Evolutionary conservation across 2,888 invertebrate genomes (phyloP).

Genomic region (Latrodectus elegans): DNA sequence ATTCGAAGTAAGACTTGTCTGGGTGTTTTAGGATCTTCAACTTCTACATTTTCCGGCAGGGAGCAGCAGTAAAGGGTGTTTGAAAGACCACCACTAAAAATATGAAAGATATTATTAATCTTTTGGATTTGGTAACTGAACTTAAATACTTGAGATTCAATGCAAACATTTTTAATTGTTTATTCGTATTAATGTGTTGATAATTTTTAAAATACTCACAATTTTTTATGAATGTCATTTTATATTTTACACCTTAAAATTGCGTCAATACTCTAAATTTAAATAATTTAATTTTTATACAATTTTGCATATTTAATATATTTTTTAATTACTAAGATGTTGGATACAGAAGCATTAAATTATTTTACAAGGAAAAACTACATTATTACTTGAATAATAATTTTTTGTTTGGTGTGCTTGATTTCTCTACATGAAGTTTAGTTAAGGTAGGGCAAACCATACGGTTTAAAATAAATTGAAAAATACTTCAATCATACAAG

Average conservation of each 20-base stretch:
- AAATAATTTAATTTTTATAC: no score
- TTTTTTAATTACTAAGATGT: no score
- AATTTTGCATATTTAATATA: no score
- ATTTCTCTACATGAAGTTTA: no score
- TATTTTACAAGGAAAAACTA: no score
- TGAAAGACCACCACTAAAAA: slow-evolving; percentile 92
- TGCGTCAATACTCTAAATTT: neutral
- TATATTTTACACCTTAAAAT: neutral
- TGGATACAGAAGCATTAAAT: no score
- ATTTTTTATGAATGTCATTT: neutral
- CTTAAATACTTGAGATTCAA: neutral
- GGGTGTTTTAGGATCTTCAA: slow-evolving; percentile 77
- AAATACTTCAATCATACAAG: no score
- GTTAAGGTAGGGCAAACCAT: no score
- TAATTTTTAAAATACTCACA: neutral
- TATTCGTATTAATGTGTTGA: neutral
- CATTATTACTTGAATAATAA: no score
- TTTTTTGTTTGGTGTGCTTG: no score
- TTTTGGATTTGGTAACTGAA: neutral
- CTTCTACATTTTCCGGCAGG: slow-evolving; percentile 80
- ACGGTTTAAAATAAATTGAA: no score
- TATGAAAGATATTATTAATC: neutral
- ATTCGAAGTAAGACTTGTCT: slow-evolving; percentile 89
- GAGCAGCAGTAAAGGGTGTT: slow-evolving; percentile 96
- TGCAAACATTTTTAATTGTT: neutral